These are phyloP conservation scores for Tyto alba DNA, from an alignment of 2,113 vertebrate species.

Conservation along the genomic window DNA sequence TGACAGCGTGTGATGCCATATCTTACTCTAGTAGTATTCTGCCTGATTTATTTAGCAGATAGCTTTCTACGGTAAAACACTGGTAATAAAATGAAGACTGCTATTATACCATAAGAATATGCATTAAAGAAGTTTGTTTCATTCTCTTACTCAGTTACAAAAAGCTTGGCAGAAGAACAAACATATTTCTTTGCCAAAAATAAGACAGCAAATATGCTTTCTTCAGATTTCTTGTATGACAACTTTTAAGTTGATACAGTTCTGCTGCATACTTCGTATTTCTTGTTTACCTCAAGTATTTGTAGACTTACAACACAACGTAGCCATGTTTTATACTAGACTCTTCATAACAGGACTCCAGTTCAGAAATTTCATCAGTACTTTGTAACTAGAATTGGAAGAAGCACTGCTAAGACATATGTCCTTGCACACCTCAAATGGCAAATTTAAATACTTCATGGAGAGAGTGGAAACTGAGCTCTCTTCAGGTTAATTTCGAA, in stretches of 20 bases:
- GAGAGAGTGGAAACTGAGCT: background rate
- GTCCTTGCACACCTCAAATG: background rate
- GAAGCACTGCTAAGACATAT: background rate
- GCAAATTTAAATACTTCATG: background rate
- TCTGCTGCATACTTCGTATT: background rate
- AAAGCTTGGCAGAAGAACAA: background rate
- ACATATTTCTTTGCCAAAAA: background rate
- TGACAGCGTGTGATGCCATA: accelerated
- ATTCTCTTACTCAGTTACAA: background rate
- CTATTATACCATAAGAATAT: background rate
- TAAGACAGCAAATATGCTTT: background rate
- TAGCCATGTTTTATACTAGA: background rate
- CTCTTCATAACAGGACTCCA: background rate
- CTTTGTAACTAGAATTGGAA: background rate
- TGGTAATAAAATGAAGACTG: background rate
- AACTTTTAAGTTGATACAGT: background rate
- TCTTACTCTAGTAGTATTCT: background rate
- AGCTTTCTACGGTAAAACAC: background rate
- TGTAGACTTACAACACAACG: background rate
- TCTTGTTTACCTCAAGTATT: background rate
- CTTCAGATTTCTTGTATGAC: background rate
- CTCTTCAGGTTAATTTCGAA: background rate
- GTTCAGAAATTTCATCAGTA: background rate
- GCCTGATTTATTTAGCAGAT: background rate
- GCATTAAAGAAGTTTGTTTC: background rate